Percentiles rank a stretch among this genome's conserved stretches.
phyloP scores from a whole-genome alignment of 2,797 vertebrate genomes.

The Chelonia mydas region DNA sequence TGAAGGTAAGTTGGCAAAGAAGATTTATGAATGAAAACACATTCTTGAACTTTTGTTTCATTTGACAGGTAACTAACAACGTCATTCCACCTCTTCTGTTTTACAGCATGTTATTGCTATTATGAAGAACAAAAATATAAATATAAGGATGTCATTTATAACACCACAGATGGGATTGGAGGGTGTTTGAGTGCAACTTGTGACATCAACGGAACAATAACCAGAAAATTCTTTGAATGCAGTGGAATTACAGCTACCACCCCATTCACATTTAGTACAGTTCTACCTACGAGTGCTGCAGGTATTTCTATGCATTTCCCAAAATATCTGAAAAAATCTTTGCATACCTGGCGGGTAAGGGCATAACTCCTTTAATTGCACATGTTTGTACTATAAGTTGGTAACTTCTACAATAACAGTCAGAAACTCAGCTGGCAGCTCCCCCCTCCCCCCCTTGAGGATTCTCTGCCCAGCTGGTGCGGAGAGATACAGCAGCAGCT shows the following conservation, averaged over 20 bases:
- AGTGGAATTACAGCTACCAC: neutral
- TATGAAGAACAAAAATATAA: constrained; percentile 74
- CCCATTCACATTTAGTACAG: constrained; percentile 62
- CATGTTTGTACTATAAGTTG: neutral
- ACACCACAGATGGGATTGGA: constrained; percentile 80
- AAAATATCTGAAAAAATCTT: neutral
- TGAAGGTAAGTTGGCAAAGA: constrained; percentile 70
- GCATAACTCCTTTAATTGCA: neutral
- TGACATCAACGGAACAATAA: constrained; percentile 71
- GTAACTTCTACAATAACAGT: neutral
- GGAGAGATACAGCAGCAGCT: neutral
- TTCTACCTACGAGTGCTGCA: neutral
- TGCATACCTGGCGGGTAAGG: neutral
- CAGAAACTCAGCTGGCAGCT: neutral
- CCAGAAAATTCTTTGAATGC: constrained; percentile 64
- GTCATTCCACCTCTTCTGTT: neutral
- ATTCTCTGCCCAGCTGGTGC: neutral
- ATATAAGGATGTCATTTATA: constrained; percentile 79
- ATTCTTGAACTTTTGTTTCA: neutral
- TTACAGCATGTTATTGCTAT: constrained; percentile 77
- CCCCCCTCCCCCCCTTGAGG: neutral
- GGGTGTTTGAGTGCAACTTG: constrained; percentile 81
- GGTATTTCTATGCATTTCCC: constrained; percentile 43
- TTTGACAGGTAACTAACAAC: constrained; percentile 21
- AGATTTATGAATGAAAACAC: neutral